Evolutionary conservation across 1,140 invertebrate genomes (phyloP), one percentile per base, ranked within the genome.

Genomic region (Aphidius ervi): DNA sequence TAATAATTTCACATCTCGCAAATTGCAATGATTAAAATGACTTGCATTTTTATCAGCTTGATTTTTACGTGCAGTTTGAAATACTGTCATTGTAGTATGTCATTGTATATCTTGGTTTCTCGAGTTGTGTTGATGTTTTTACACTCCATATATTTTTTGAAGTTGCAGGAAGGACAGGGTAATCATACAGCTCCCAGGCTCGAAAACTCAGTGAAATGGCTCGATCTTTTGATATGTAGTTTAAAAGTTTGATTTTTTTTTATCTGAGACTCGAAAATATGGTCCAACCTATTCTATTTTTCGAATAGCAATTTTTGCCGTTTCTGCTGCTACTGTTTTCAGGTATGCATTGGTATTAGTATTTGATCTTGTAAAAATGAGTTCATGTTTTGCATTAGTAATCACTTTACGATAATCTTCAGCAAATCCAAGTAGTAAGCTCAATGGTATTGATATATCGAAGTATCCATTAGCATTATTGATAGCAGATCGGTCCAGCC

Each of bases 101-200:
- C 16, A 16, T 16, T 16, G 66, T 55, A 59, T 52, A 70, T 47
- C 68, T 57, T 10, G 69, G 70, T 61, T 67, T 69, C 42, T 63
- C 64, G 9, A 69, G 50, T 47, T 65, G 65, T 42, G n/a, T n/a
- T n/a, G n/a, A n/a, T n/a, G n/a, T n/a, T n/a, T n/a, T n/a, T n/a
- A n/a, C n/a, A n/a, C n/a, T 53, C 71, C 71, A 71, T 3, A 66
- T 52, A 56, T 67, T 59, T 50, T 69, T 67, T 9, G 58, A 59
- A 1, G 67, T 66, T 20, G 45, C 41, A 20, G 75, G 69, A 16
- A 78, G 53, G 4, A 65, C 6, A 39, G 73, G 70, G 71, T 75
- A 75, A 56, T 77, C 71, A 63, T 75, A 72, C 9, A 76, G 46
- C 53, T 76, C 70, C 74, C 76, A 75, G 1, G 59, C 64, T 37